Evolutionary conservation across 2,888 invertebrate species (phyloP).

Genomic region (Pedicia rivosa): DNA sequence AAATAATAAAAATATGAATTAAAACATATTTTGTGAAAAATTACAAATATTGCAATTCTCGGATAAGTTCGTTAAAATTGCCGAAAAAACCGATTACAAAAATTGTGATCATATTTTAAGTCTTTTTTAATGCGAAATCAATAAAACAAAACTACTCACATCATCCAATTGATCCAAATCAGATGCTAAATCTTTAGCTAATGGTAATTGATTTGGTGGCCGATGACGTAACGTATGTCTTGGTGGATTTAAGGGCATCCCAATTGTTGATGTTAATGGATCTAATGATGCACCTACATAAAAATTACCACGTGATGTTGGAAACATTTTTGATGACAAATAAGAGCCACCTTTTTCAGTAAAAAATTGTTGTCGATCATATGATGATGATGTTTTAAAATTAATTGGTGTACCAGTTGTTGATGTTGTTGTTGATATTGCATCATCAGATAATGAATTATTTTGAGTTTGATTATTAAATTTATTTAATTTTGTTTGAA

Average conservation of each 20-base stretch:
- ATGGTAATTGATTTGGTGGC: conserved; percentile 61
- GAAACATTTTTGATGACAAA: conserved; percentile 8
- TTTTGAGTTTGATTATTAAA: not conserved
- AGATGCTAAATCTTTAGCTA: conserved; percentile 63
- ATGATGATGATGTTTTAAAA: not conserved
- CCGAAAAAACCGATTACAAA: conserved; percentile 1
- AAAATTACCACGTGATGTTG: conserved; percentile 12
- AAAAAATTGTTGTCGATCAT: not conserved
- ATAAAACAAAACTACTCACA: conserved; percentile 42
- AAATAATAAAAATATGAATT: conserved; percentile 13
- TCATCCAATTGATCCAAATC: conserved; percentile 88
- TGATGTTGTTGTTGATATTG: not conserved
- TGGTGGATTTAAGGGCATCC: conserved; percentile 41
- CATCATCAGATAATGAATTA: not conserved
- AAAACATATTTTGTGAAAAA: conserved; percentile 9
- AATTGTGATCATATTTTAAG: conserved; percentile 4
- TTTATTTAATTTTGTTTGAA: not conserved
- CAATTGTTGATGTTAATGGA: conserved; percentile 32
- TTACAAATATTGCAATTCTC: conserved; percentile 1
- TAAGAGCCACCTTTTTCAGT: not conserved
- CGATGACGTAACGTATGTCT: conserved; percentile 53
- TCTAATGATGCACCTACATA: conserved; percentile 13
- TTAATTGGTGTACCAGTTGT: not conserved
- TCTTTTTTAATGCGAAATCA: too few species aligned
- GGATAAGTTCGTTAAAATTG: not conserved